Evolutionary conservation across 2,113 vertebrate genomes (phyloP), one percentile per base, ranked within the genome.

Genomic region (Catharus minimus): DNA sequence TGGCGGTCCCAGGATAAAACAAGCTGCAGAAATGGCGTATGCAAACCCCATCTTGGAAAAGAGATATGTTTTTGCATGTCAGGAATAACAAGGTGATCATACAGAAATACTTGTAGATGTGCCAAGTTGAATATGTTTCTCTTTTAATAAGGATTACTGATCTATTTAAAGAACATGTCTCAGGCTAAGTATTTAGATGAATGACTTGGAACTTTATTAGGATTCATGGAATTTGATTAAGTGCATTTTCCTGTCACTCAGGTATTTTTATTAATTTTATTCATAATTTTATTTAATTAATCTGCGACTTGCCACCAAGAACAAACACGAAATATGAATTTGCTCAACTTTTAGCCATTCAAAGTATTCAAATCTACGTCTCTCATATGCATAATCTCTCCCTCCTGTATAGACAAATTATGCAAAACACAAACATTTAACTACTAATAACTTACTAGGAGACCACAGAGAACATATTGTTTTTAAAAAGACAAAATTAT

Each of bases 231-330:
- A 93, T 77, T 76, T 87, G 39, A 60, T 38, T 88, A 86, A 71
- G 47, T 69, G 61, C 33, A 52, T 49, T 87, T 94, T 86, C 65
- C 53, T 68, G 67, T 55, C 50, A 88, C 19, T 91, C 72, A 50
- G 58, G 46, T 75, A 72, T 56, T 94, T 68, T 83, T 85, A 66
- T 39, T 93, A 79, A 87, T 79, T 79, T 50, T 44, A 44, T 20
- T 72, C 1, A 28, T 50, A 43, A 72, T 88, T 76, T 82, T 79
- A 53, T 90, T 69, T 87, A 82, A 66, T 38, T 95, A 86, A 90
- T 79, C 71, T 76, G 56, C 76, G 88, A 46, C 77, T 57, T 85
- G 86, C 50, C 66, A 78, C 49, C 36, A 91, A 92, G 81, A 87
- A 78, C 60, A 93, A 38, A 89, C 20, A 67, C 1, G 26, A 77